Evolutionary conservation across 2,113 vertebrate genomes (phyloP).

Genomic region (Campylomormyrus numenius): DNA sequence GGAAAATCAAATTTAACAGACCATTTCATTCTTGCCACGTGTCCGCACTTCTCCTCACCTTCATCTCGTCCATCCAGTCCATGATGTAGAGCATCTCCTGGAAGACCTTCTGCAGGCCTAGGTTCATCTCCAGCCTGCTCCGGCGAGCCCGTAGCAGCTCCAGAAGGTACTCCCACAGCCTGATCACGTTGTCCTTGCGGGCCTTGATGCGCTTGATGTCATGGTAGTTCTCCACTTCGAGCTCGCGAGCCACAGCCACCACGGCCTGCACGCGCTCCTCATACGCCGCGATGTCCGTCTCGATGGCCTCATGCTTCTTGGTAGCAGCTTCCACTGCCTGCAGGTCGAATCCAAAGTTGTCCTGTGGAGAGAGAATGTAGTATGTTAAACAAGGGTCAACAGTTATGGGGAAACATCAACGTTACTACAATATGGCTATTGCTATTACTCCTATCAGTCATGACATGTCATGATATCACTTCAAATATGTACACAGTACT

Average conservation of each 20-base stretch:
- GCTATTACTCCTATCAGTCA: background rate
- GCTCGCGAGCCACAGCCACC: conserved; percentile 79
- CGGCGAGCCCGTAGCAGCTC: conserved; percentile 83
- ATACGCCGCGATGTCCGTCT: conserved; percentile 88
- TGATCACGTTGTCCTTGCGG: conserved; percentile 87
- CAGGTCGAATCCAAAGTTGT: conserved; percentile 97
- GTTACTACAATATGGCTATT: background rate
- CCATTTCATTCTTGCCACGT: background rate
- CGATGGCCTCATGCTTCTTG: conserved; percentile 93
- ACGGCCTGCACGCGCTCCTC: conserved; percentile 91
- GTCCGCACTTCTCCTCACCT: conserved; percentile 56
- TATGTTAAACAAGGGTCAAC: background rate
- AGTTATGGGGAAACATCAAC: background rate
- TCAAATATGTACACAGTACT: background rate
- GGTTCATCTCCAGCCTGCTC: conserved; percentile 85
- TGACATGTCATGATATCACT: background rate
- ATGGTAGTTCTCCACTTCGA: conserved; percentile 84
- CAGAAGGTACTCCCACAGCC: conserved; percentile 91
- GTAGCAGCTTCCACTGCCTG: conserved; percentile 94
- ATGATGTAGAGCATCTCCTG: conserved; percentile 97
- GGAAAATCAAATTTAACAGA: background rate
- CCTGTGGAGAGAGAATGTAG: conserved; percentile 50
- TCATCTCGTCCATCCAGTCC: conserved; percentile 99
- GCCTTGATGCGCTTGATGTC: conserved; percentile 87
- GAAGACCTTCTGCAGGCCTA: conserved; percentile 89